phyloP scores from a whole-genome alignment of 1,140 invertebrate species.

The Ladona fulva region DNA sequence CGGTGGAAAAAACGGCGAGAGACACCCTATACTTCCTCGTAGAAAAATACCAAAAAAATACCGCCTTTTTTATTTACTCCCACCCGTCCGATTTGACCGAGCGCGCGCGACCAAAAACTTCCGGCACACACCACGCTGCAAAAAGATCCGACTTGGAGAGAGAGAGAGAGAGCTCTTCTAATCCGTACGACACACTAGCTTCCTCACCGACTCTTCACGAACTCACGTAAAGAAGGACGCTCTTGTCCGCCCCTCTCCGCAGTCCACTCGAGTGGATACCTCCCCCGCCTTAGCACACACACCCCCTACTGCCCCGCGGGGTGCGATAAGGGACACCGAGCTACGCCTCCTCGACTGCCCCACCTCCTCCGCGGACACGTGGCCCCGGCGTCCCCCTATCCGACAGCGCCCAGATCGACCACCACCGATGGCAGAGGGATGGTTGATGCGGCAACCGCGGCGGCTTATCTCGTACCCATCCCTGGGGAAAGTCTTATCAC shows the following conservation, averaged over 20 bases:
- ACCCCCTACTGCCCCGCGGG: neutral
- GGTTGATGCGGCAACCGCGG: neutral
- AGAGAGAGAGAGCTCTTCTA: neutral
- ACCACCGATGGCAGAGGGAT: neutral
- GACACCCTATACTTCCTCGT: too few species aligned
- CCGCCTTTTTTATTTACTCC: too few species aligned
- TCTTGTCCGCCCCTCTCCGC: neutral
- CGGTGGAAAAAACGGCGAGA: too few species aligned
- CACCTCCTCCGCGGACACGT: neutral
- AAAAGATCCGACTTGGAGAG: too few species aligned
- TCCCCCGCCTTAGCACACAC: neutral
- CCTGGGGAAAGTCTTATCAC: neutral
- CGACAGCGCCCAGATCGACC: neutral
- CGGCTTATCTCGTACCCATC: neutral
- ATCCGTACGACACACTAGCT: neutral
- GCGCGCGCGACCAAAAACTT: too few species aligned
- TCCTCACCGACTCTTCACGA: constrained; percentile 1
- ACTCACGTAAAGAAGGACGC: neutral
- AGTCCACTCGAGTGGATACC: neutral
- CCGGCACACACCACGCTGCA: too few species aligned
- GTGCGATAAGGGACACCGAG: neutral
- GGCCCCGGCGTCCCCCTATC: neutral
- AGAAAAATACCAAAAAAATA: too few species aligned
- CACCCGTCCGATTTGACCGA: too few species aligned
- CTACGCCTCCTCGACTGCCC: neutral